These are phyloP conservation scores for Schizotus pectinicornis DNA, from an alignment of 2,888 invertebrate genomes.

Conservation along the genomic window DNA sequence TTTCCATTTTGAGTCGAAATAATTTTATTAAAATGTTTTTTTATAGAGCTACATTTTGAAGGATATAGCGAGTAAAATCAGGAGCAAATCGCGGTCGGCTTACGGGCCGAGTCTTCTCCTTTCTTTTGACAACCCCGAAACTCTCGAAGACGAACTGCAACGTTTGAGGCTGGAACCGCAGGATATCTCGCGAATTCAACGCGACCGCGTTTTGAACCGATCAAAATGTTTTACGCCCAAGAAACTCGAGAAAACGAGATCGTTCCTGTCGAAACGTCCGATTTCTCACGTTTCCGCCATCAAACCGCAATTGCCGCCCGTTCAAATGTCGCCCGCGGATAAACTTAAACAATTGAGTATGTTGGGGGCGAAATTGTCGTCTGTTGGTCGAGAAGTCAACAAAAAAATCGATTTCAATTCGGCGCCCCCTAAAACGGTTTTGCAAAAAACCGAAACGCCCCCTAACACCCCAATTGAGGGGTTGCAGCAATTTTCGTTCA, in stretches of 20 bases:
- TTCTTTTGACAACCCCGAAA: constrained; percentile 54
- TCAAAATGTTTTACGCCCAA: constrained; percentile 56
- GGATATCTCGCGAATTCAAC: constrained; percentile 56
- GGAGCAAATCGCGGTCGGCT: constrained; percentile 57
- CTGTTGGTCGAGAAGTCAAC: constrained; percentile 11
- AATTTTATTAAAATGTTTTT: neutral
- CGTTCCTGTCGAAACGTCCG: constrained; percentile 62
- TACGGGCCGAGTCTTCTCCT: constrained; percentile 56
- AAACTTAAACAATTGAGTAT: constrained; percentile 36
- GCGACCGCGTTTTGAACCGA: constrained; percentile 48
- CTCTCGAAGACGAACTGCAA: constrained; percentile 57
- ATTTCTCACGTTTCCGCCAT: constrained; percentile 62
- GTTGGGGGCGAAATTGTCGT: constrained; percentile 30
- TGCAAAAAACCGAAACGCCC: neutral
- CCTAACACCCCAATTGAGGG: constrained; percentile 15
- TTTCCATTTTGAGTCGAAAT: neutral
- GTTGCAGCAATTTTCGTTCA: constrained; percentile 22
- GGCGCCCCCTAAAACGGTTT: constrained; percentile 38
- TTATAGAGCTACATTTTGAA: constrained; percentile 51
- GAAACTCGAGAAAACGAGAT: constrained; percentile 63
- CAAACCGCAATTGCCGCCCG: constrained; percentile 56
- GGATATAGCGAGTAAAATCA: constrained; percentile 51
- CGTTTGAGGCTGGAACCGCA: constrained; percentile 63
- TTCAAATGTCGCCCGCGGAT: constrained; percentile 40
- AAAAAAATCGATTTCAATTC: constrained; percentile 42